A percentile compares a stretch with the other conserved stretches of the same genome.
phyloP scores from a whole-genome alignment of 2,888 invertebrate species.

The Mamestra brassicae region DNA sequence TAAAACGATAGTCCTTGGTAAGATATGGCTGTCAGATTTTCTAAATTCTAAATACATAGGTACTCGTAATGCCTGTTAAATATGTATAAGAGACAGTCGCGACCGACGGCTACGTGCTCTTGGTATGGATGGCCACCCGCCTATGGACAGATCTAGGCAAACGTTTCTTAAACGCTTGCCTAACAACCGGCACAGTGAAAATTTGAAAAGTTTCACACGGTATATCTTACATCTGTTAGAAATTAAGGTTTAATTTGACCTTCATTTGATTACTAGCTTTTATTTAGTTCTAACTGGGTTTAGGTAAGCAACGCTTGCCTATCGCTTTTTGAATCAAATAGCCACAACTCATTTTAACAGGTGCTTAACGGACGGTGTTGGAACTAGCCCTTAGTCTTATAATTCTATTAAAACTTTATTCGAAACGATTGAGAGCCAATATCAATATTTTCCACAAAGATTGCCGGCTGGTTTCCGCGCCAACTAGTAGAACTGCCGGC shows the following conservation, averaged over 20 bases:
- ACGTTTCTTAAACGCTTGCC: not conserved
- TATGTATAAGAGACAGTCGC: not conserved
- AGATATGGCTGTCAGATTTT: not conserved
- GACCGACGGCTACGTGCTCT: not conserved
- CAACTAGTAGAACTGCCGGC: slow-evolving; percentile 17
- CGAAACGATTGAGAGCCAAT: not conserved
- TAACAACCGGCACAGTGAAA: slow-evolving; percentile 68
- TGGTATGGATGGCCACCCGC: not conserved
- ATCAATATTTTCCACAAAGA: slow-evolving; percentile 27
- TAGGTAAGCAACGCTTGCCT: not conserved
- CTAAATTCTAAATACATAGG: not conserved
- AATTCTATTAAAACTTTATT: slow-evolving; percentile 9
- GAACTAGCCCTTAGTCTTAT: not conserved
- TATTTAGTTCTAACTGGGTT: not conserved
- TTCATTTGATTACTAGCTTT: slow-evolving; percentile 62
- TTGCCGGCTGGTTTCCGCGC: slow-evolving; percentile 15
- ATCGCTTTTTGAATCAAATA: not conserved
- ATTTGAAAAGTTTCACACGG: slow-evolving; percentile 73
- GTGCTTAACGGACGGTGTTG: no score
- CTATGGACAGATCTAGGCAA: not conserved
- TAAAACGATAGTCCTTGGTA: not conserved
- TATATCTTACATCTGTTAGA: slow-evolving; percentile 64
- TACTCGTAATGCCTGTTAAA: not conserved
- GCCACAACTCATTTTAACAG: not conserved
- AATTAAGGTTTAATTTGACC: slow-evolving; percentile 71